A percentile compares a stretch with the other conserved stretches of the same genome.
phyloP scores from a whole-genome alignment of 2,888 invertebrate genomes.

The Tenthredo mesomela region DNA sequence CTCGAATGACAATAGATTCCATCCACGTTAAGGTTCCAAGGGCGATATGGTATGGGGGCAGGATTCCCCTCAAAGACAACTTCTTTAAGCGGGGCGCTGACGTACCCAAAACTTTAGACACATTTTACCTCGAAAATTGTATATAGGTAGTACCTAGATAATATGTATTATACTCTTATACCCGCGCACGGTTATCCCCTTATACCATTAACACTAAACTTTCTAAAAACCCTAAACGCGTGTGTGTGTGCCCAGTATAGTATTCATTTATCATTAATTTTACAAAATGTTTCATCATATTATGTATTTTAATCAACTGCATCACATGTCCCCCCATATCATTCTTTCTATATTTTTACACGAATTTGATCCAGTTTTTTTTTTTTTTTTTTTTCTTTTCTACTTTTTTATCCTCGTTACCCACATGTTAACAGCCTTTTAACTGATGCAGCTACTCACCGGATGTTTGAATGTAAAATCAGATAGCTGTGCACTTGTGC shows the following conservation, averaged over 20 bases:
- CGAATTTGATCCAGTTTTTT: not conserved
- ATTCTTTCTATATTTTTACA: not conserved
- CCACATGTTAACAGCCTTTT: conserved; percentile 21
- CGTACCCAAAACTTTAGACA: conserved; percentile 70
- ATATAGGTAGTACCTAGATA: not conserved
- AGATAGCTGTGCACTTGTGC: conserved; percentile 13
- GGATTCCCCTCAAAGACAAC: conserved; percentile 63
- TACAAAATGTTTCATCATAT: not conserved
- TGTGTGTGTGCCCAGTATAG: too few species aligned
- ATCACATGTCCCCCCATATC: too few species aligned
- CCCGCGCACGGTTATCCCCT: not conserved
- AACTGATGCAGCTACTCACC: conserved; percentile 5
- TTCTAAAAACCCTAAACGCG: not conserved
- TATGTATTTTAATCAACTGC: too few species aligned
- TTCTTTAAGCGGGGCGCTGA: conserved; percentile 69
- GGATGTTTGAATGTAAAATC: conserved; percentile 13
- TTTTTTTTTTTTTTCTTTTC: not conserved
- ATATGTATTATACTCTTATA: not conserved
- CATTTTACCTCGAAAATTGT: conserved; percentile 66
- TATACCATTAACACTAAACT: conserved; percentile 1
- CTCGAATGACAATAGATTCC: conserved; percentile 66
- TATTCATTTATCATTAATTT: too few species aligned
- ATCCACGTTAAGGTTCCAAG: conserved; percentile 60
- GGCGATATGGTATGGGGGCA: conserved; percentile 10
- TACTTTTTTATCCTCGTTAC: not conserved